Percentiles rank a stretch among this genome's conserved stretches.
phyloP scores from a whole-genome alignment of 2,113 vertebrate genomes.

The Uropsilus gracilis region DNA sequence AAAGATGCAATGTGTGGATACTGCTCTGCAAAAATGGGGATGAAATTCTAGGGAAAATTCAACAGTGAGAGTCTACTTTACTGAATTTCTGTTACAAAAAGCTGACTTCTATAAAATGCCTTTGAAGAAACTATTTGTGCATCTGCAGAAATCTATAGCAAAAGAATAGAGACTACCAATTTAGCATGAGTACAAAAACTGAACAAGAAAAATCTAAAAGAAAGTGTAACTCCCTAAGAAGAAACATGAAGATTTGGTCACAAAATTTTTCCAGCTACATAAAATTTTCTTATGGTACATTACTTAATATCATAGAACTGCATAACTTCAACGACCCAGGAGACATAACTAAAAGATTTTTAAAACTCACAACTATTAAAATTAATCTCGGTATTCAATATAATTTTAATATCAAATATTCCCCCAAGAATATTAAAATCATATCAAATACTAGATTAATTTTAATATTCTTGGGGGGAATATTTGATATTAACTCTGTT shows the following conservation, averaged over 20 bases:
- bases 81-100: neutral
- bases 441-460: no score
- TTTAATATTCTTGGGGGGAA: neutral
- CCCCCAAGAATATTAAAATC: no score
- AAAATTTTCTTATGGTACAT: neutral
- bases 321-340: neutral
- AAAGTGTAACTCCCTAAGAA: neutral
- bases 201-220: neutral
- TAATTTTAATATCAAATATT: no score
- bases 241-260: neutral
- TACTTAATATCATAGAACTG: neutral
- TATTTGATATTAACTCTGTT: constrained; percentile 10
- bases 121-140: neutral
- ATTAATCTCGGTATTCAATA: neutral
- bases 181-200: neutral
- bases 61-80: neutral
- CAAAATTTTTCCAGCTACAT: neutral
- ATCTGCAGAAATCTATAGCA: no score
- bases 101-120: neutral
- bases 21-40: neutral
- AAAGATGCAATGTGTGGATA: neutral
- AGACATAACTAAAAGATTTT: neutral
- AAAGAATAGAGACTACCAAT: neutral
- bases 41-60: neutral
- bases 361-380: neutral